Evolutionary conservation across 2,113 vertebrate genomes (phyloP).

Genomic region (Craseonycteris thonglongyai): DNA sequence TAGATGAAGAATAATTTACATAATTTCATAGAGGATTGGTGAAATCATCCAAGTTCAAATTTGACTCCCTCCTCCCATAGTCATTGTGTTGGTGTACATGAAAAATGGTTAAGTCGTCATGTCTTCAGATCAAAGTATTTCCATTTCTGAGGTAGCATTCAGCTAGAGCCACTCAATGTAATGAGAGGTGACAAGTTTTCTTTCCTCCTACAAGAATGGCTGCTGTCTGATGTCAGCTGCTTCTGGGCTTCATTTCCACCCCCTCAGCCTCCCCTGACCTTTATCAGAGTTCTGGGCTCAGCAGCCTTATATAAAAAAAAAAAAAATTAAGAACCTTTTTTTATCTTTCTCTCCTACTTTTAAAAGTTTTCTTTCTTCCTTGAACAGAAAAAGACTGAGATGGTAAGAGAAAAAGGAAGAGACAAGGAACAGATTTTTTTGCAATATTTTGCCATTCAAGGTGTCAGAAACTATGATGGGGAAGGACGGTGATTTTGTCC

Average conservation of each 20-base stretch:
- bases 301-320: not conserved
- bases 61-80: not conserved
- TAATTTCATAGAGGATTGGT: not conserved
- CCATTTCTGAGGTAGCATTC: not conserved
- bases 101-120: constrained; percentile 5
- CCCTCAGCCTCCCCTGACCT: not conserved
- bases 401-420: not conserved
- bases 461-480: not conserved
- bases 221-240: not conserved
- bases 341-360: constrained; percentile 1
- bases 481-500: not conserved
- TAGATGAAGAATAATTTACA: not conserved
- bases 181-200: constrained; percentile 43
- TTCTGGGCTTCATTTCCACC: not conserved
- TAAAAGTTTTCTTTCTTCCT: constrained; percentile 44
- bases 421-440: not conserved
- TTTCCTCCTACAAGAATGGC: not conserved
- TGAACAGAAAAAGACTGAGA: not conserved
- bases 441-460: not conserved
- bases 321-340: constrained; percentile 24
- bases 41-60: not conserved
- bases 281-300: not conserved
- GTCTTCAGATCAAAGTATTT: constrained; percentile 36
- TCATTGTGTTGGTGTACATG: not conserved
- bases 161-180: not conserved